Evolutionary conservation across 2,797 vertebrate genomes (phyloP), one percentile per base, ranked within the genome.

Genomic region (Vultur gryphus): DNA sequence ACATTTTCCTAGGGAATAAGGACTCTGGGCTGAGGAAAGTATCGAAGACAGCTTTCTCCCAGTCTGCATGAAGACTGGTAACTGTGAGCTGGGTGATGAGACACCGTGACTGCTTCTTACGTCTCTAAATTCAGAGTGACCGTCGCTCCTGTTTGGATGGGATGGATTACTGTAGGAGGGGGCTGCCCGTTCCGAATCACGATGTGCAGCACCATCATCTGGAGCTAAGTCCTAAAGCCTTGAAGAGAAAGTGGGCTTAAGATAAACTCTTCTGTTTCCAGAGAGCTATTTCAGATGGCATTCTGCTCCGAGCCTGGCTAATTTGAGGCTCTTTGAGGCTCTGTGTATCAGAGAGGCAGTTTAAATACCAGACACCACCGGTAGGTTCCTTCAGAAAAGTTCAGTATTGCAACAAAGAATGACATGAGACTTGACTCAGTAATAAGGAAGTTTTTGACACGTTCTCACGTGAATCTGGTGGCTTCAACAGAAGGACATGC

Each of bases 81-180:
- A 35, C 18, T 7, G 1, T 26, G 39, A 84, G 39, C 7, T 37
- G 72, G 21, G 10, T 31, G 28, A 19, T 62, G 44, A 58, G 31
- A 7, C 20, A 6, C 24, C 1, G 0, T 9, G 31, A 62, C 23
- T n/a, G 25, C 43, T 72, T 8, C 58, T 61, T 43, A 2, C 0
- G 1, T 35, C 64, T 67, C 41, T 21, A 26, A 59, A 35, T 41
- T 65, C 9, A 12, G 39, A 44, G 29, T 35, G 41, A 44, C 35
- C 2, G 0, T 33, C 3, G 0, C 18, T 49, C 7, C 35, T 24
- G 17, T 35, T 80, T 59, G 46, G 7, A 19, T 55, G 58, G 28
- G 26, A 10, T 52, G 61, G 23, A 29, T 58, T 52, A 8, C 13
- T 39, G 15, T 19, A 20, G 15, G 28, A 87, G 28, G 7, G 44